Conservation (phyloP, 2,113 vertebrate species). For the Pomatorhinus ruficollis region DNA sequence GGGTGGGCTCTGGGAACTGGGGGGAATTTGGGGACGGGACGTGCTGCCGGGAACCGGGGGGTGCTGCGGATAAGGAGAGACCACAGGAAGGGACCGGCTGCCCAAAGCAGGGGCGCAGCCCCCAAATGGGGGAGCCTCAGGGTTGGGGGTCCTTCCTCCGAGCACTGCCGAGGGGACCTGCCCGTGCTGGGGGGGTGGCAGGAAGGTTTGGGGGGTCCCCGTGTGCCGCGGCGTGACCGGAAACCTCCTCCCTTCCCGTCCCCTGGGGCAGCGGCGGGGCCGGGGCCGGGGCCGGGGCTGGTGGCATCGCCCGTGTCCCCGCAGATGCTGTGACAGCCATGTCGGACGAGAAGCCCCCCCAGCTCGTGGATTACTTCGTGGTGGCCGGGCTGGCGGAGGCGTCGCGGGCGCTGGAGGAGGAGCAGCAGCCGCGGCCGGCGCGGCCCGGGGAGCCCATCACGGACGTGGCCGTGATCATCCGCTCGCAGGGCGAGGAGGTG, state of each 20-base stretch:
- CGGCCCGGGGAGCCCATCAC: slow-evolving; percentile 85
- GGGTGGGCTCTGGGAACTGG: not conserved
- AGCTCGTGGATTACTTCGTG: slow-evolving; percentile 95
- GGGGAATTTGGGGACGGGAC: not conserved
- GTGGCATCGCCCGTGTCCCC: not conserved
- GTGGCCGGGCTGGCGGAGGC: slow-evolving; percentile 84
- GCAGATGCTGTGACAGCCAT: slow-evolving; percentile 78
- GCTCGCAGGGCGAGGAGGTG: slow-evolving; percentile 89
- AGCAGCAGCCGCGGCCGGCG: slow-evolving; percentile 66
- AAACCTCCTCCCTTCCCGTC: slow-evolving; percentile 31
- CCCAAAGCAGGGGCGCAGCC: not conserved
- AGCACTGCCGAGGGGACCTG: not conserved
- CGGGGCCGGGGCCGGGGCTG: not conserved
- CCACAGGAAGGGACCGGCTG: not conserved
- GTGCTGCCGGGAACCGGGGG: fast-evolving
- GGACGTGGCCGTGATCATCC: slow-evolving; percentile 88
- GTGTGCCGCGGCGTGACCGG: not conserved
- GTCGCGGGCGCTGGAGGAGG: slow-evolving; percentile 81
- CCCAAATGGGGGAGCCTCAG: not conserved
- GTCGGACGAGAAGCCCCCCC: slow-evolving; percentile 91
- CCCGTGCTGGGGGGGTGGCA: not conserved
- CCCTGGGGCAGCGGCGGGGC: not conserved
- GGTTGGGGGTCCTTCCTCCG: not conserved
- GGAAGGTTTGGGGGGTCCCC: not conserved
- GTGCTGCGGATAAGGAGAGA: not conserved